These are phyloP conservation scores for Drosophila tsacasi DNA, from an alignment of 1,140 invertebrate genomes.

Conservation along the genomic window DNA sequence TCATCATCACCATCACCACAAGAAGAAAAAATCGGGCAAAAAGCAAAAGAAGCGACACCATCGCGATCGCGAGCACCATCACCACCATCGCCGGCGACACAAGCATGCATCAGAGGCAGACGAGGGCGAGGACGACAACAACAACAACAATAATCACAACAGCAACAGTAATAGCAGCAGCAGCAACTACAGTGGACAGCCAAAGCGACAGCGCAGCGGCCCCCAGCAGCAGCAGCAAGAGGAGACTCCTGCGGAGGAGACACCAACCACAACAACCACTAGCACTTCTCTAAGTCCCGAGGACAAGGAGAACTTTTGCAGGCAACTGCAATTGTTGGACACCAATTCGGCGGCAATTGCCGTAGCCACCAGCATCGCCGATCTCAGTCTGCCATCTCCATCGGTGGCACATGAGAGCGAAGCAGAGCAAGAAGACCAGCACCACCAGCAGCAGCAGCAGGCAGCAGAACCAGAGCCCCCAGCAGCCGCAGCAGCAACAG, in stretches of 20 bases:
- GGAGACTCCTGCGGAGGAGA: constrained; percentile 15
- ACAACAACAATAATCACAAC: constrained; percentile 48
- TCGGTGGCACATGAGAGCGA: constrained; percentile 60
- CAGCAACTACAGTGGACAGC: constrained; percentile 28
- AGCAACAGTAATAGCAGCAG: constrained; percentile 37
- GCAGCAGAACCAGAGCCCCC: constrained; percentile 19
- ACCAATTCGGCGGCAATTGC: constrained; percentile 74
- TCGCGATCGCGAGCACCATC: constrained; percentile 62
- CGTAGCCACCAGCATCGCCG: constrained; percentile 73
- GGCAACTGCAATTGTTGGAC: constrained; percentile 70
- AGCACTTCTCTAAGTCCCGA: constrained; percentile 73
- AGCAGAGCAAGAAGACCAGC: constrained; percentile 31
- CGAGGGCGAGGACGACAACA: constrained; percentile 51
- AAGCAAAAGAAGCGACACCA: constrained; percentile 79
- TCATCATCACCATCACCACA: constrained; percentile 72
- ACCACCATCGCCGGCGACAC: constrained; percentile 73
- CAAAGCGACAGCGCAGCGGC: constrained; percentile 30
- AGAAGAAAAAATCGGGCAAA: constrained; percentile 80
- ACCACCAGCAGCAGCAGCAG: constrained; percentile 20
- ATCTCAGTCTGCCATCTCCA: constrained; percentile 69
- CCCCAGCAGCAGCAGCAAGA: constrained; percentile 40
- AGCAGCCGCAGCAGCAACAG: constrained; percentile 26
- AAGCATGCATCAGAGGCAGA: constrained; percentile 76
- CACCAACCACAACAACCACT: background rate
- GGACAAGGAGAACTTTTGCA: constrained; percentile 83